Conservation (phyloP, 2,113 vertebrate genomes). For the Callorhinus ursinus region DNA sequence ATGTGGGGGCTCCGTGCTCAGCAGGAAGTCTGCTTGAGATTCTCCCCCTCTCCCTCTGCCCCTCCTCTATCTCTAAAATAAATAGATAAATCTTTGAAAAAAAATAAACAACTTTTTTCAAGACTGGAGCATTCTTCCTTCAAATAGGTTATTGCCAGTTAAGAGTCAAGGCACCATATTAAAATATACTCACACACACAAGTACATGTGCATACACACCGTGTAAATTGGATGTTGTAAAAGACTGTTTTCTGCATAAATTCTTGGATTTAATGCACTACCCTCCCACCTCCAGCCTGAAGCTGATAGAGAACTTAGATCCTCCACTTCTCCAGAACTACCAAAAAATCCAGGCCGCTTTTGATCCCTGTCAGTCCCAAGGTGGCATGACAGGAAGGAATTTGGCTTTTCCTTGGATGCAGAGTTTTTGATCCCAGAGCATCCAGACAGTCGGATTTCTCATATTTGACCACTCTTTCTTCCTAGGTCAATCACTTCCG, state of each 20-base stretch:
- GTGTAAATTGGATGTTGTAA: background rate
- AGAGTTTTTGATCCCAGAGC: background rate
- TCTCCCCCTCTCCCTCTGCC: background rate
- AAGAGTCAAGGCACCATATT: constrained; percentile 3
- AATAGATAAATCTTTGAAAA: background rate
- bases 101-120: background rate
- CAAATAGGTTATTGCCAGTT: background rate
- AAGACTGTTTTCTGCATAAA: constrained; percentile 40
- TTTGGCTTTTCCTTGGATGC: constrained; percentile 27
- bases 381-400: background rate
- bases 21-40: background rate
- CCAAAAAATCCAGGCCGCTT: background rate
- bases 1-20: background rate
- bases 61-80: background rate
- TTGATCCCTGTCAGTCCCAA: background rate
- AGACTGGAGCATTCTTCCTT: constrained; percentile 15
- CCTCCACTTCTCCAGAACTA: constrained; percentile 73
- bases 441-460: background rate
- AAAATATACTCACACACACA: background rate
- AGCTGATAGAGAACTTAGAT: constrained; percentile 80
- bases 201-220: background rate
- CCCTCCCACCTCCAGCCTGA: background rate
- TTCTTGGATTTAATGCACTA: constrained; percentile 65
- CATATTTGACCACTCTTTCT: constrained; percentile 66
- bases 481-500: constrained; percentile 93